Conservation (phyloP, 2,113 vertebrate genomes). For the Oncorhynchus nerka region DNA sequence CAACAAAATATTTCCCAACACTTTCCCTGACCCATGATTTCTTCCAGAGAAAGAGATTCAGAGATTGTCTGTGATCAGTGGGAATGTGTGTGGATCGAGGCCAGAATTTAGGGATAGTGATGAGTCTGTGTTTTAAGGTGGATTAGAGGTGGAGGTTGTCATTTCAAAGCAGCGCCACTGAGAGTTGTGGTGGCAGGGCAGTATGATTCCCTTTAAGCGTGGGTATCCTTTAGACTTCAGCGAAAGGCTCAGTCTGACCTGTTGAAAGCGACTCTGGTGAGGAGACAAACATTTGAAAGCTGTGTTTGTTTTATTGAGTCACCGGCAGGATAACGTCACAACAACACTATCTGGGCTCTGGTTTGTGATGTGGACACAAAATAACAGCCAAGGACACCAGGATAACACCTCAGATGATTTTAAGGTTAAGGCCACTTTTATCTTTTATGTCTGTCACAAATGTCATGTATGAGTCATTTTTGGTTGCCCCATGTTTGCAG, state of each 20-base stretch:
- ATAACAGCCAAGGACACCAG: constrained; percentile 40
- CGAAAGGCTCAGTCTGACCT: constrained; percentile 17
- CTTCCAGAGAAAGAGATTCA: too few species aligned
- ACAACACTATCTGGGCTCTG: constrained; percentile 33
- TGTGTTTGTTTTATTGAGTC: constrained; percentile 49
- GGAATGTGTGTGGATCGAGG: constrained; percentile 18
- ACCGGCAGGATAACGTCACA: constrained; percentile 58
- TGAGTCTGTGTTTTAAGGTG: constrained; percentile 12
- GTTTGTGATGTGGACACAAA: constrained; percentile 36
- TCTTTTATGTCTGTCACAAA: constrained; percentile 6
- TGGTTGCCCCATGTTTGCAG: constrained; percentile 1
- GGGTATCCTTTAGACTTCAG: constrained; percentile 23
- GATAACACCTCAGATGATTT: constrained; percentile 29
- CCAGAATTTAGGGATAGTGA: constrained; percentile 8
- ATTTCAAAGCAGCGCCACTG: constrained; percentile 6
- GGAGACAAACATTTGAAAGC: constrained; percentile 37
- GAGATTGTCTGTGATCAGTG: too few species aligned
- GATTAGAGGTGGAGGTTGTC: constrained; percentile 31
- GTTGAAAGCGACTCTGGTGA: constrained; percentile 34
- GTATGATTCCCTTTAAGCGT: constrained; percentile 15
- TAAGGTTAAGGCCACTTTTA: constrained; percentile 4
- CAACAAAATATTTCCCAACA: neutral
- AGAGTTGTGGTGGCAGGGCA: constrained; percentile 2
- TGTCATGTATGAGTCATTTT: neutral
- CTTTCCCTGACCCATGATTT: too few species aligned